phyloP scores from a whole-genome alignment of 2,888 invertebrate genomes.

The Caenorhabditis imperialis region DNA sequence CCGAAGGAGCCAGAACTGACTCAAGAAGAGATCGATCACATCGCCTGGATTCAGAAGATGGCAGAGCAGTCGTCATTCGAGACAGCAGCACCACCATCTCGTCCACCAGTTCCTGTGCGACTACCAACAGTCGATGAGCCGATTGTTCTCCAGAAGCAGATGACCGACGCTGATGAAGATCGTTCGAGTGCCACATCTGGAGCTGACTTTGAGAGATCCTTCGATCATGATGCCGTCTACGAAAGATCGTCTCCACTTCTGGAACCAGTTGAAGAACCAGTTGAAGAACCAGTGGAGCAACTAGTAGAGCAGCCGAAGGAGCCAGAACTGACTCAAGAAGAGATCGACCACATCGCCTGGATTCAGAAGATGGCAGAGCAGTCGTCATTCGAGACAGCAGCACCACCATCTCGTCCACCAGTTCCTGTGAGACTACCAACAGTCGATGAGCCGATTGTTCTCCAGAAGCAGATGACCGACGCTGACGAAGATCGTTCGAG shows the following conservation, averaged over 20 bases:
- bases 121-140: conserved; percentile 18
- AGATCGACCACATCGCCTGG: too few species aligned
- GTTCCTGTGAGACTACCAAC: conserved; percentile 13
- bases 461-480: conserved; percentile 1
- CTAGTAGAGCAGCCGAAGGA: too few species aligned
- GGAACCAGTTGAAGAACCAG: too few species aligned
- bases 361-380: too few species aligned
- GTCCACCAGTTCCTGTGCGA: conserved; percentile 18
- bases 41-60: conserved; percentile 49
- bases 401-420: conserved; percentile 9
- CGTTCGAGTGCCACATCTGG: conserved; percentile 47
- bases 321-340: too few species aligned
- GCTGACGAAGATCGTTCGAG: conserved; percentile 28
- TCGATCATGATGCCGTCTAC: conserved; percentile 7
- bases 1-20: conserved; percentile 21
- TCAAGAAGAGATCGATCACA: conserved; percentile 50
- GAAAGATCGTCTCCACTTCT: too few species aligned
- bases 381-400: too few species aligned
- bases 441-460: conserved; percentile 5
- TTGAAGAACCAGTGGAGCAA: too few species aligned
- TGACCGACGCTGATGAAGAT: conserved; percentile 11
- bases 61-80: conserved; percentile 59
- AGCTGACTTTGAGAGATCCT: conserved; percentile 32
- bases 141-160: not conserved
- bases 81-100: not conserved